A percentile compares a stretch with the other conserved stretches of the same genome.
Evolutionary conservation across 2,888 invertebrate genomes (phyloP).

Genomic region (Protophormia terraenovae): DNA sequence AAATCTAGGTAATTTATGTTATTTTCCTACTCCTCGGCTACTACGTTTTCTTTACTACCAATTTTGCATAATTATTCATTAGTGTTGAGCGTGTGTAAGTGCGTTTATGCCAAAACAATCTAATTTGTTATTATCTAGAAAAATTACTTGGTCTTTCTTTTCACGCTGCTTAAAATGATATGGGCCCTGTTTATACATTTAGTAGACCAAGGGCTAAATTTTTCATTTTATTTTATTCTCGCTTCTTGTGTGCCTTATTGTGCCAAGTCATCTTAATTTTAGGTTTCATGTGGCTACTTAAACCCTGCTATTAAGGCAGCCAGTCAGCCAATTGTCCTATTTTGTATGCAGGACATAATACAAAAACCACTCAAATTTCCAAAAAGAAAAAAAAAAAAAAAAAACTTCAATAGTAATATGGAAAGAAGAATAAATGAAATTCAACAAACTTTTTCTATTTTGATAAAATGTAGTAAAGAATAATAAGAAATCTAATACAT

Average conservation of each 20-base stretch:
- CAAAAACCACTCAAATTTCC: conserved; percentile 35
- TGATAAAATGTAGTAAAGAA: neutral
- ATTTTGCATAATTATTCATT: conserved; percentile 40
- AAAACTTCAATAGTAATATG: neutral
- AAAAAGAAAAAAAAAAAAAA: no score
- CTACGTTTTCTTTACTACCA: no score
- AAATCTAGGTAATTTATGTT: neutral
- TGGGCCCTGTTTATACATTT: neutral
- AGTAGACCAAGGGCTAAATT: no score
- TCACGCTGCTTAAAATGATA: neutral
- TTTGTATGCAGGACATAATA: conserved; percentile 46
- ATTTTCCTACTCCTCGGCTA: neutral
- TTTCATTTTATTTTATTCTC: no score
- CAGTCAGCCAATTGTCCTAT: neutral
- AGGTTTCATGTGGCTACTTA: conserved; percentile 11
- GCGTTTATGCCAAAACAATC: conserved; percentile 9
- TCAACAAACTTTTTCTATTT: neutral
- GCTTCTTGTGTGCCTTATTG: no score
- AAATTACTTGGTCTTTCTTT: conserved; percentile 7
- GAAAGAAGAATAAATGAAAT: neutral
- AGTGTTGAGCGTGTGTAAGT: neutral
- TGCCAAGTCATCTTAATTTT: conserved; percentile 30
- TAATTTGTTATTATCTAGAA: conserved; percentile 44
- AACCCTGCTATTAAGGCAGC: neutral
- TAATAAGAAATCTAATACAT: neutral